These are phyloP conservation scores for Solenopsis fugax DNA, from an alignment of 1,140 invertebrate genomes.

Conservation along the genomic window DNA sequence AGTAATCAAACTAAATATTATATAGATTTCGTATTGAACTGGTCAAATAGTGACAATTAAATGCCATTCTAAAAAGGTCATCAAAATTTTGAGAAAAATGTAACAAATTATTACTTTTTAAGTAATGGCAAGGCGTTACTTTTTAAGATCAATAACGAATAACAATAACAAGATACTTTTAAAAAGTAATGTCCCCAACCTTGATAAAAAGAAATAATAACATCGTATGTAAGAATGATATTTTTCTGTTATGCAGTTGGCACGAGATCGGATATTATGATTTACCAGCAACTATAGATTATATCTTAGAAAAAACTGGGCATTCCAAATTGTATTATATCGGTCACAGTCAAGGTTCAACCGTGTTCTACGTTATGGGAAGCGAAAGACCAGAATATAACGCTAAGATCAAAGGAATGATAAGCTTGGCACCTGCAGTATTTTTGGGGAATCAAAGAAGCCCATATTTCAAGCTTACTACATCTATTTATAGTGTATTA, in stretches of 20 bases:
- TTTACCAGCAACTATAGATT: constrained; percentile 88
- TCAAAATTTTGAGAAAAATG: too few species aligned
- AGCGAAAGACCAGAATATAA: constrained; percentile 91
- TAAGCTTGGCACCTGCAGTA: constrained; percentile 90
- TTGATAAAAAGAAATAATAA: background rate
- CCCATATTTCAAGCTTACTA: constrained; percentile 81
- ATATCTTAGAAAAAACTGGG: constrained; percentile 87
- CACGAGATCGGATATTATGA: constrained; percentile 88
- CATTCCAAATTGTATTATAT: constrained; percentile 87
- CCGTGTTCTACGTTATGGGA: constrained; percentile 88
- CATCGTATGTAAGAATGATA: background rate
- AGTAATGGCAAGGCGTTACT: too few species aligned
- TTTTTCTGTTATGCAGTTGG: constrained; percentile 81
- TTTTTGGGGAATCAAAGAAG: constrained; percentile 84
- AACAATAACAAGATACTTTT: too few species aligned
- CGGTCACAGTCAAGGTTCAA: constrained; percentile 87
- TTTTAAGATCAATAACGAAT: too few species aligned
- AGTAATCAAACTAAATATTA: too few species aligned
- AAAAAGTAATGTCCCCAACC: too few species aligned
- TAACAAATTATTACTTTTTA: too few species aligned
- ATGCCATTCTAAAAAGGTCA: too few species aligned
- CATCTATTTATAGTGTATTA: constrained; percentile 80
- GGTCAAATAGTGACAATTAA: too few species aligned
- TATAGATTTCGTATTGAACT: too few species aligned
- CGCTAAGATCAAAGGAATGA: constrained; percentile 88